Conservation (phyloP, 2,113 vertebrate species). For the Carollia perspicillata region DNA sequence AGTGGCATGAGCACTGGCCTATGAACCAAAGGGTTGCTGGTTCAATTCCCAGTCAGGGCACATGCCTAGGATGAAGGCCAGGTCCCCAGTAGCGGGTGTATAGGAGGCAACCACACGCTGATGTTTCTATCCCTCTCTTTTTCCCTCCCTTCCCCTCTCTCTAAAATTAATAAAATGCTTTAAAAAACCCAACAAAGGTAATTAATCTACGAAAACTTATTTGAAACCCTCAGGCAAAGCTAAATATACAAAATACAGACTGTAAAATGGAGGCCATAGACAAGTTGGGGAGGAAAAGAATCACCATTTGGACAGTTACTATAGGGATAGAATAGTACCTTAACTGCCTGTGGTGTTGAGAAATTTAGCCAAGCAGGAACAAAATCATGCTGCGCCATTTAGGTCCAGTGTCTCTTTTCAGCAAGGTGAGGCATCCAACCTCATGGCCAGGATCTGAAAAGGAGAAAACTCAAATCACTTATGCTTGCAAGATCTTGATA, state of each 20-base stretch:
- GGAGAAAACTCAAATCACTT: background rate
- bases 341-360: conserved; percentile 98
- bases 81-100: too few relatives aligned
- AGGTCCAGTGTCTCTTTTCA: conserved; percentile 99
- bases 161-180: too few relatives aligned
- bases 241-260: background rate
- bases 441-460: conserved; percentile 98
- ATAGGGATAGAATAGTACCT: conserved; percentile 82
- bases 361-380: conserved; percentile 99
- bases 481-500: background rate
- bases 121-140: too few relatives aligned
- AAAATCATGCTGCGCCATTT: conserved; percentile 99
- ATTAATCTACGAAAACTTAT: background rate
- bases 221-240: background rate
- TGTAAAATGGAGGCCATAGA: background rate
- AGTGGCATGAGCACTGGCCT: too few relatives aligned
- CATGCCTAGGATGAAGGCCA: too few relatives aligned
- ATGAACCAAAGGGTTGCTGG: too few relatives aligned
- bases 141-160: too few relatives aligned
- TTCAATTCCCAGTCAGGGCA: too few relatives aligned
- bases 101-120: too few relatives aligned
- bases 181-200: background rate
- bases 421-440: conserved; percentile 99
- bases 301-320: background rate
- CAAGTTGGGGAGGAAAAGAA: background rate